These are phyloP conservation scores for Pempheris klunzingeri DNA, from an alignment of 2,797 vertebrate genomes.

Conservation along the genomic window DNA sequence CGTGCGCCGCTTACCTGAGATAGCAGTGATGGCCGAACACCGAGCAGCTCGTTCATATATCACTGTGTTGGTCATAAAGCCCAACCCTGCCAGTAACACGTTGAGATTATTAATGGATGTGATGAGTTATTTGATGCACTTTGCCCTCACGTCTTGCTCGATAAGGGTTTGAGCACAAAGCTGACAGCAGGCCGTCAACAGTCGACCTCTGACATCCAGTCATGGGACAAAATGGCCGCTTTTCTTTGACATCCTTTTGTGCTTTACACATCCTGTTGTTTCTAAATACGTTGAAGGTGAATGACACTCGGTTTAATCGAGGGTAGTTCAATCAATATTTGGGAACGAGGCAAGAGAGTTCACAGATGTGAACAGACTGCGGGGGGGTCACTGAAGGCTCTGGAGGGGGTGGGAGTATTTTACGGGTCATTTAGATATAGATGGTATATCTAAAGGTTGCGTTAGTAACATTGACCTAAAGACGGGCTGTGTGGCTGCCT, in stretches of 20 bases:
- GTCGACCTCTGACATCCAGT: not conserved
- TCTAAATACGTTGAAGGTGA: constrained; percentile 46
- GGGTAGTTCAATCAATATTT: constrained; percentile 47
- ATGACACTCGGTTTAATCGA: constrained; percentile 44
- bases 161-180: constrained; percentile 23
- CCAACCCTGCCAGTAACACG: not conserved
- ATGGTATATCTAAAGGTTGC: no score
- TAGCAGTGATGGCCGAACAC: constrained; percentile 11
- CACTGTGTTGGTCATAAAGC: constrained; percentile 51
- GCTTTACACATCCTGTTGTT: constrained; percentile 38
- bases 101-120: constrained; percentile 37
- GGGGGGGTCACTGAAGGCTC: constrained; percentile 22
- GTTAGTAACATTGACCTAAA: not conserved
- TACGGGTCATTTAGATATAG: no score
- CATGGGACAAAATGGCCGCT: not conserved
- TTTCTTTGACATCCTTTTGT: not conserved
- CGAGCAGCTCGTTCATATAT: constrained; percentile 43
- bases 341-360: constrained; percentile 14
- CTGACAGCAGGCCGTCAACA: not conserved
- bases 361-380: constrained; percentile 13
- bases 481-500: not conserved
- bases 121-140: constrained; percentile 47
- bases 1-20: constrained; percentile 63
- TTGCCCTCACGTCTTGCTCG: constrained; percentile 37
- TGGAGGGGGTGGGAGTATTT: not conserved